phyloP scores from a whole-genome alignment of 2,888 invertebrate species.

The Stramonita haemastoma region DNA sequence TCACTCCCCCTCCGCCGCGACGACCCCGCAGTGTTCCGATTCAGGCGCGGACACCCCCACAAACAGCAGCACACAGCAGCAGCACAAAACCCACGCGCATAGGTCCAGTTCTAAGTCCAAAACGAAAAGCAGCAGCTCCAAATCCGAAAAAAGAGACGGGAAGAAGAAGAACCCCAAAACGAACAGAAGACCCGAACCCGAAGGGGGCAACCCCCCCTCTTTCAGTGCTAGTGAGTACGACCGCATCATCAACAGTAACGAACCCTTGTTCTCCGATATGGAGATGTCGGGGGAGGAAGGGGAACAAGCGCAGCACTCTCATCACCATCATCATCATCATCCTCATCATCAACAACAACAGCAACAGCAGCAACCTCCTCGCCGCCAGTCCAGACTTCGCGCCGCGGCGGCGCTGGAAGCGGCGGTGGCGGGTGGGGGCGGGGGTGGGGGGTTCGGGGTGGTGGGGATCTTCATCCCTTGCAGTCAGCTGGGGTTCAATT shows the following conservation, averaged over 20 bases:
- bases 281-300: slow-evolving; percentile 57
- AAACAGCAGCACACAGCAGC: background rate
- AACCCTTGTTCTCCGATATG: slow-evolving; percentile 72
- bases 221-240: slow-evolving; percentile 66
- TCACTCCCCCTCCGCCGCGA: background rate
- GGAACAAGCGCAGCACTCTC: background rate
- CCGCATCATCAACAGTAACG: slow-evolving; percentile 68
- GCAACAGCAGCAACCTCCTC: slow-evolving; percentile 1
- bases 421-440: slow-evolving; percentile 17
- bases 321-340: too few relatives aligned
- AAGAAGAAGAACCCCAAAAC: background rate
- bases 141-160: background rate
- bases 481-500: slow-evolving; percentile 81
- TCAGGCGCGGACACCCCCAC: background rate
- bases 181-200: slow-evolving; percentile 71
- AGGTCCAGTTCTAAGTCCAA: background rate
- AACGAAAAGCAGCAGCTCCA: background rate
- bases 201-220: slow-evolving; percentile 63
- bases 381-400: slow-evolving; percentile 42
- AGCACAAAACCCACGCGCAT: background rate
- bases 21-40: background rate
- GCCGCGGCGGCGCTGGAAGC: slow-evolving; percentile 24
- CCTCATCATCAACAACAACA: background rate
- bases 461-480: slow-evolving; percentile 61
- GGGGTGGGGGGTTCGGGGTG: slow-evolving; percentile 21